Base-by-base conservation (phyloP, 2,888 invertebrate species). In the Cordilura impudica region DNA sequence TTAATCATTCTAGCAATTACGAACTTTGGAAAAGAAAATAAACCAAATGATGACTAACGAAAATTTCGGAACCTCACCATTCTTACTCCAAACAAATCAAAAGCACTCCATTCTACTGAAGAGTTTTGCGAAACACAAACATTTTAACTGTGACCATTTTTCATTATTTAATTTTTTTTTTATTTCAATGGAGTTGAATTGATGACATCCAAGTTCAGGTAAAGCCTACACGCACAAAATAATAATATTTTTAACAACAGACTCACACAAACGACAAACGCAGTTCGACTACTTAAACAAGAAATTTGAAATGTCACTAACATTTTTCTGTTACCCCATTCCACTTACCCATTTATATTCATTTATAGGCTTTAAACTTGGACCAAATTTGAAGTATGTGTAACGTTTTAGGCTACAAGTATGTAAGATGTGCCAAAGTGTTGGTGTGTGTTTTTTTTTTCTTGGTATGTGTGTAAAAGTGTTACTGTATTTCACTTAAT, bases 401-500 rank as follows among this genome's bases (percentile, higher is more conserved):
- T 19, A 5, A 23, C 18, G 23, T 14, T 23, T 4, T 51, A n/a
- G 14, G 2, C 35, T 53, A 23, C 26, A 4, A n/a, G 12, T n/a
- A 18, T 66, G 14, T 31, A n/a, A 45, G 12, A 5, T 39, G n/a
- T 29, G 8, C 29, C 31, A 10, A 10, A 31, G n/a, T 12, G 16
- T 2, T 5, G 8, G n/a, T n/a, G 18, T 65, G 5, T 26, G 31
- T 18, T 8, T 53, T 29, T 18, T 31, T 39, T 16, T 16, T 16
- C 45, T 14, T n/a, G 4, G 4, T 0, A 12, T 12, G n/a, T n/a
- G 29, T 47, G 35, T 63, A 47, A 16, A 31, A 47, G 8, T 29
- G 18, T 29, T 60, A 60, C 56, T 26, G 14, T 67, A 31, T 63
- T 70, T 23, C 70, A 66, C 47, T 70, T 78, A 74, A 74, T 74